A percentile compares a stretch with the other conserved stretches of the same genome.
These are phyloP conservation scores for Drosophila anomelani DNA, from an alignment of 2,888 invertebrate species.

Conservation along the genomic window DNA sequence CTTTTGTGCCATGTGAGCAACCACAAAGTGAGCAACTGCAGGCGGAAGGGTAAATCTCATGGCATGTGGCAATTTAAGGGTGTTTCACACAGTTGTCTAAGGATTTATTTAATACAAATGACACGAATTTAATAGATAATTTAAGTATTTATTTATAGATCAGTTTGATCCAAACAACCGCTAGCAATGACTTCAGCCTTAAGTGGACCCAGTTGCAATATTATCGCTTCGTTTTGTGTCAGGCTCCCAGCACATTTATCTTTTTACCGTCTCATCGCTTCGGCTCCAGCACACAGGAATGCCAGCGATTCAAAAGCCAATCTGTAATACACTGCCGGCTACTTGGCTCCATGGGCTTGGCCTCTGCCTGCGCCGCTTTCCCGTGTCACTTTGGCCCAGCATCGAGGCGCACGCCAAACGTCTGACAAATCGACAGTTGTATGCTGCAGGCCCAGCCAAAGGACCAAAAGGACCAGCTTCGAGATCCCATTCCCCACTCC, in stretches of 20 bases:
- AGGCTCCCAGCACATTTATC: constrained; percentile 23
- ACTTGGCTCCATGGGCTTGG: constrained; percentile 25
- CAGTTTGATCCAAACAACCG: not conserved
- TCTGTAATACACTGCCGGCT: constrained; percentile 43
- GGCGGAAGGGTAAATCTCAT: constrained; percentile 8
- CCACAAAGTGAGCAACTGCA: constrained; percentile 32
- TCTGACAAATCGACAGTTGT: constrained; percentile 57
- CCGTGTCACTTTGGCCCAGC: constrained; percentile 4
- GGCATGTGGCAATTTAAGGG: not conserved
- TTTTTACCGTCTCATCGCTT: constrained; percentile 27
- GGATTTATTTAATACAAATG: not conserved
- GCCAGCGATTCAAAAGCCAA: constrained; percentile 49
- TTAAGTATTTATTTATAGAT: not conserved
- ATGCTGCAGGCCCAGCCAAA: constrained; percentile 45
- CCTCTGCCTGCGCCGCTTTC: constrained; percentile 7
- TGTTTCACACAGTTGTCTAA: not conserved
- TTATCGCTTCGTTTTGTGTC: constrained; percentile 13
- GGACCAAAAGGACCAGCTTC: constrained; percentile 12
- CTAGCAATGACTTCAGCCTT: not conserved
- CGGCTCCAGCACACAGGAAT: constrained; percentile 33
- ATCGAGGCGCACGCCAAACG: constrained; percentile 31
- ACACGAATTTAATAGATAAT: not conserved
- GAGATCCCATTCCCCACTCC: constrained; percentile 1
- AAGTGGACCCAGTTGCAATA: constrained; percentile 1
- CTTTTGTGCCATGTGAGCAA: constrained; percentile 35